Conservation (phyloP, 1,140 invertebrate species). For the Hyles euphorbiae region DNA sequence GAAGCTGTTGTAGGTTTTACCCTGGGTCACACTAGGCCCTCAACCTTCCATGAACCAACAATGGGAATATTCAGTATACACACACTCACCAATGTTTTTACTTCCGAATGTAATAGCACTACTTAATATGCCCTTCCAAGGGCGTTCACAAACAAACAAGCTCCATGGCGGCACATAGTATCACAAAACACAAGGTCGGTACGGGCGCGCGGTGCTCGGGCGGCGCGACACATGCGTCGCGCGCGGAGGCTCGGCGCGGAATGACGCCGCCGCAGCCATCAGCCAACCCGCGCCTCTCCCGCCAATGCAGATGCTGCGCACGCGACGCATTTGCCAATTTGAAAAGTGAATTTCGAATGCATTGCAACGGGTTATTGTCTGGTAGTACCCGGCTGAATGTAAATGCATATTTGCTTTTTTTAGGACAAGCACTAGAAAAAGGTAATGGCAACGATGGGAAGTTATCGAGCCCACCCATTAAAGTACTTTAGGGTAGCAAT, state of each 20-base stretch:
- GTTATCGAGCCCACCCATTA: no score
- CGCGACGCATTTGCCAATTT: slow-evolving; percentile 15
- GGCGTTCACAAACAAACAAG: slow-evolving; percentile 53
- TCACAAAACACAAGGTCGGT: slow-evolving; percentile 36
- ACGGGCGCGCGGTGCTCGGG: not conserved
- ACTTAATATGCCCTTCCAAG: slow-evolving; percentile 43
- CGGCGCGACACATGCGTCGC: slow-evolving; percentile 50
- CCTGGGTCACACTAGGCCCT: no score
- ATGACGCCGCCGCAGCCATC: slow-evolving; percentile 21
- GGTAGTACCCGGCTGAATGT: no score
- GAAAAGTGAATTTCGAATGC: no score
- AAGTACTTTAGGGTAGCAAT: no score
- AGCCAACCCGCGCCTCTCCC: slow-evolving; percentile 5
- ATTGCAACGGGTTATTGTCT: no score
- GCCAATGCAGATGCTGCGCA: slow-evolving; percentile 34
- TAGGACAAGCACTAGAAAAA: no score
- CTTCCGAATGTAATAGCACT: slow-evolving; percentile 37
- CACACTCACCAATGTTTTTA: slow-evolving; percentile 36
- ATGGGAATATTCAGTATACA: not conserved
- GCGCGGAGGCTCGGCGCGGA: slow-evolving; percentile 61
- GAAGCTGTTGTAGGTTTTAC: no score
- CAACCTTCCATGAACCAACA: no score
- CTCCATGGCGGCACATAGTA: slow-evolving; percentile 55
- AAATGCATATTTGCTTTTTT: no score
- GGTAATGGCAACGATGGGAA: no score